These are phyloP conservation scores for Macrostomum lignano DNA, from an alignment of 1,140 invertebrate genomes.

Conservation along the genomic window DNA sequence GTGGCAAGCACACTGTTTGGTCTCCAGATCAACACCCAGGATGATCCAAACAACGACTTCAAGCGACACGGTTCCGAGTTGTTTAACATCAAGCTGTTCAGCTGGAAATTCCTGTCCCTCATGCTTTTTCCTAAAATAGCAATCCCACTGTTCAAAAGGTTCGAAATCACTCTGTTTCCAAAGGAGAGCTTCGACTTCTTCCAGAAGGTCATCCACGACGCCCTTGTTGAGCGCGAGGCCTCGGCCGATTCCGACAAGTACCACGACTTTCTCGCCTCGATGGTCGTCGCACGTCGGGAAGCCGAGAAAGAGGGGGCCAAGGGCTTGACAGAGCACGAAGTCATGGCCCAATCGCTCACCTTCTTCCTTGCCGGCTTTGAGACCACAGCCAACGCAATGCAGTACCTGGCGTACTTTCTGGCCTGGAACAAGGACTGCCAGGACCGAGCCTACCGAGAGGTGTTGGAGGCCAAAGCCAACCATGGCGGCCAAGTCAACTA, in stretches of 20 bases:
- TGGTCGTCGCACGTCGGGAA: conserved; percentile 2
- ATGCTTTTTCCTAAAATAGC: not conserved
- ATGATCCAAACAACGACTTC: conserved; percentile 9
- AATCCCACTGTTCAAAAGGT: not conserved
- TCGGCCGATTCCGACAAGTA: not conserved
- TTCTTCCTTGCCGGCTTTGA: conserved; percentile 11
- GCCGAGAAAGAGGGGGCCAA: not conserved
- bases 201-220: not conserved
- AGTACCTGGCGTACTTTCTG: conserved; percentile 11
- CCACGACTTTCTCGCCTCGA: conserved; percentile 4
- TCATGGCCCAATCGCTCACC: conserved; percentile 10
- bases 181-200: not conserved
- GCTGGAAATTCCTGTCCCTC: not conserved
- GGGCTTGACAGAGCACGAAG: conserved; percentile 11
- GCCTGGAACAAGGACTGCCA: conserved; percentile 10
- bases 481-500: not conserved
- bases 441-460: conserved; percentile 9
- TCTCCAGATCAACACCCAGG: conserved; percentile 9
- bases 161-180: not conserved
- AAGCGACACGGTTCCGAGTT: not conserved
- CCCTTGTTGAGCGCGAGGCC: not conserved
- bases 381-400: conserved; percentile 9
- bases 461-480: not conserved
- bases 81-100: conserved; percentile 2
- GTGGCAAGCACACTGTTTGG: conserved; percentile 9